A percentile compares a stretch with the other conserved stretches of the same genome.
Evolutionary conservation across 1,140 invertebrate species (phyloP).

Genomic region (Heliconius melpomene): DNA sequence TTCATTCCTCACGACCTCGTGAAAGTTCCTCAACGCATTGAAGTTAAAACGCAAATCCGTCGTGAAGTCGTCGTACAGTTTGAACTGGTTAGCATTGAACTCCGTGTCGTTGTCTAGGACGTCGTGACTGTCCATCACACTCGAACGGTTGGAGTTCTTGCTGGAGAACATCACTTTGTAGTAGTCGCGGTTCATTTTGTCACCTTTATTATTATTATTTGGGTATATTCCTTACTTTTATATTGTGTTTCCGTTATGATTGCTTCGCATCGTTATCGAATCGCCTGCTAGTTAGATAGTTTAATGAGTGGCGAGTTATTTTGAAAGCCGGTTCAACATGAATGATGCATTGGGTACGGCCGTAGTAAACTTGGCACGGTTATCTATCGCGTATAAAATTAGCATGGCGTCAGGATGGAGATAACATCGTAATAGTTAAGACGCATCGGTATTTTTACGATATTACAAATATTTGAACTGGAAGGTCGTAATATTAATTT

Average conservation of each 20-base stretch:
- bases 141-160: conserved; percentile 50
- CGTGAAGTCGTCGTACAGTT: conserved; percentile 73
- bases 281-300: conserved; percentile 16
- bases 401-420: conserved; percentile 23
- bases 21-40: conserved; percentile 63
- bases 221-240: conserved; percentile 37
- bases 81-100: conserved; percentile 76
- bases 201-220: conserved; percentile 35
- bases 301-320: conserved; percentile 24
- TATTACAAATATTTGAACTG: neutral
- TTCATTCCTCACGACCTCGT: conserved; percentile 58
- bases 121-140: conserved; percentile 48
- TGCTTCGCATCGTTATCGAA: conserved; percentile 21
- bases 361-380: conserved; percentile 42
- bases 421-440: conserved; percentile 18
- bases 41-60: conserved; percentile 69
- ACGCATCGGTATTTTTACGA: conserved; percentile 4
- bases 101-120: conserved; percentile 73
- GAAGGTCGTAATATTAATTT: neutral
- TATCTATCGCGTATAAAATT: conserved; percentile 36
- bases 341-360: conserved; percentile 38
- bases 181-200: conserved; percentile 72
- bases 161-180: conserved; percentile 69
- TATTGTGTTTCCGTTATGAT: conserved; percentile 27
- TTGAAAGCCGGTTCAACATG: conserved; percentile 31